A percentile compares a stretch with the other conserved stretches of the same genome.
Evolutionary conservation across 2,888 invertebrate species (phyloP).

Genomic region (Enoplolaimus lenunculus): DNA sequence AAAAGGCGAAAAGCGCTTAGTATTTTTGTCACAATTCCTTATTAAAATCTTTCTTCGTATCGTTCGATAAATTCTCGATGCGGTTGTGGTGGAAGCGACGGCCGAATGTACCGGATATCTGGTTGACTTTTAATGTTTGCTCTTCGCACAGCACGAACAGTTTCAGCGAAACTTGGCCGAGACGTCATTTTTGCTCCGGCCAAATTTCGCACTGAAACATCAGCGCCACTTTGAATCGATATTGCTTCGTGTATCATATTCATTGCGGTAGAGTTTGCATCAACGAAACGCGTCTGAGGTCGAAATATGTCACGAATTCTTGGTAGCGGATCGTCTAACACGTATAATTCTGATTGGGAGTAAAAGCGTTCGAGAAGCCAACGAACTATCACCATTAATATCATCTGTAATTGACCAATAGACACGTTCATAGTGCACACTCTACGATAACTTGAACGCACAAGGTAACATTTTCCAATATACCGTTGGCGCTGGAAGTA

Average conservation of each 20-base stretch:
- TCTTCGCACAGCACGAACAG: not conserved
- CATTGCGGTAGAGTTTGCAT: no score
- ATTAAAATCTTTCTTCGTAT: no score
- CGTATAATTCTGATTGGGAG: constrained; percentile 75
- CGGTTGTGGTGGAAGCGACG: not conserved
- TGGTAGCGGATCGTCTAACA: constrained; percentile 64
- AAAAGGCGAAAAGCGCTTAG: no score
- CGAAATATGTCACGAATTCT: not conserved
- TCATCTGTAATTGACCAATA: constrained; percentile 17
- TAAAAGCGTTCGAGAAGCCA: constrained; percentile 65
- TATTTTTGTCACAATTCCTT: no score
- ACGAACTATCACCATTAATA: constrained; percentile 20
- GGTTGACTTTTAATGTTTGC: not conserved
- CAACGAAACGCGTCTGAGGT: no score
- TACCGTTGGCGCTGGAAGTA: no score
- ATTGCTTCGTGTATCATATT: no score
- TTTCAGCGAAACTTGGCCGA: not conserved
- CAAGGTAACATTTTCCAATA: no score
- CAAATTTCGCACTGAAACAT: no score
- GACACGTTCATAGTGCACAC: not conserved
- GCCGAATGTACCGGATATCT: not conserved
- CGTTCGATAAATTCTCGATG: not conserved
- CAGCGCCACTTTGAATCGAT: no score
- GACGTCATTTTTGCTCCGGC: no score
- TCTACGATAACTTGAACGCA: no score